phyloP scores from a whole-genome alignment of 2,113 vertebrate species.

The Otus sunia region DNA sequence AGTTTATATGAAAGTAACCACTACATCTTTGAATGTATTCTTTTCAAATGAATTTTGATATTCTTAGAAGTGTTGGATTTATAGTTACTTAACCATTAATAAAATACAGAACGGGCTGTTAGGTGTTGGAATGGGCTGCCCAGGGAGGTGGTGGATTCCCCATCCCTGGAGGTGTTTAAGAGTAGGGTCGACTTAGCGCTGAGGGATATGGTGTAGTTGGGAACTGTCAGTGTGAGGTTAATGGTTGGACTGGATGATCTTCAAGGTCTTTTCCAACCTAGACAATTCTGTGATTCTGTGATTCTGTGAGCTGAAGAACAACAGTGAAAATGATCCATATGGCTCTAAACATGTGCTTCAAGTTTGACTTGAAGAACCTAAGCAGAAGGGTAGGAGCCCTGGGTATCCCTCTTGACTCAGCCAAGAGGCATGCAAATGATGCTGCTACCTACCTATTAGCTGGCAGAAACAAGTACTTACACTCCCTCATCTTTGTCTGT shows the following conservation, averaged over 20 bases:
- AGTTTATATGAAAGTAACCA: background rate
- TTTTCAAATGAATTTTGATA: background rate
- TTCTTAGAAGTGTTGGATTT: background rate
- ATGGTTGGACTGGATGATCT: too few relatives aligned
- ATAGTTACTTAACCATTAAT: background rate
- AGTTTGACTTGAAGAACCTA: background rate
- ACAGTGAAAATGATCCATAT: background rate
- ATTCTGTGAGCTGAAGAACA: background rate
- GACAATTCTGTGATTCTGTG: too few relatives aligned
- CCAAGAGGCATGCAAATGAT: background rate
- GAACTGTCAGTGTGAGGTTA: too few relatives aligned
- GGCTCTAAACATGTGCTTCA: background rate
- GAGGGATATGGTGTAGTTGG: too few relatives aligned
- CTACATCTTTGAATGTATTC: background rate
- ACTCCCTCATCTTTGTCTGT: background rate
- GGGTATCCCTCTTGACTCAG: background rate
- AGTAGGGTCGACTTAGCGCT: too few relatives aligned
- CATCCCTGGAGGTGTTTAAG: too few relatives aligned
- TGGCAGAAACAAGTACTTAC: background rate
- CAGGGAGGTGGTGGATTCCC: too few relatives aligned
- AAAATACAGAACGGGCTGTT: background rate
- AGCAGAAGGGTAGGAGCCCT: background rate
- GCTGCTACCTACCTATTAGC: background rate
- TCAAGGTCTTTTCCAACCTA: too few relatives aligned
- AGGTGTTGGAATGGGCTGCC: too few relatives aligned